Percentiles rank a stretch among this genome's conserved stretches.
Evolutionary conservation across 2,113 vertebrate genomes (phyloP).

Genomic region (Aspiorhynchus laticeps): DNA sequence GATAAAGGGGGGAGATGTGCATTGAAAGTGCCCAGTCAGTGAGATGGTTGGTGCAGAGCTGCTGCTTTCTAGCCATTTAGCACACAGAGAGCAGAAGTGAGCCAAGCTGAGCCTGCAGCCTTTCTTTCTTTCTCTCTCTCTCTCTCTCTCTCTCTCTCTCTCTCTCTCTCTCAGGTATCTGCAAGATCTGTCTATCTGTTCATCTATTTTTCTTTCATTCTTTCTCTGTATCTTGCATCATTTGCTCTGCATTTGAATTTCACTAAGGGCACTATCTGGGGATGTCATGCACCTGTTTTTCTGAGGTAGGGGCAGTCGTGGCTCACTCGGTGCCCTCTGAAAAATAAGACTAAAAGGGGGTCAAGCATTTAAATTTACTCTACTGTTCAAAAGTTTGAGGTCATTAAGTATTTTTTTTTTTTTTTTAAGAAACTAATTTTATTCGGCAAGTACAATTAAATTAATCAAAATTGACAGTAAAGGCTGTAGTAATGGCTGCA

Average conservation of each 20-base stretch:
- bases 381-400: neutral
- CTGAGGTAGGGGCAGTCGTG: neutral
- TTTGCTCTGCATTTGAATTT: neutral
- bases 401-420: neutral
- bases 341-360: neutral
- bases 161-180: constrained; percentile 26
- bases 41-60: constrained; percentile 29
- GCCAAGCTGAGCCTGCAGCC: constrained; percentile 41
- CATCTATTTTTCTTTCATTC: neutral
- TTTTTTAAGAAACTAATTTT: neutral
- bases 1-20: constrained; percentile 25
- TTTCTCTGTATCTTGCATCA: neutral
- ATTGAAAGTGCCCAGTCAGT: constrained; percentile 56
- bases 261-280: neutral
- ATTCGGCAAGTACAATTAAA: neutral
- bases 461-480: neutral
- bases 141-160: constrained; percentile 24
- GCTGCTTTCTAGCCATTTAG: constrained; percentile 49
- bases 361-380: neutral
- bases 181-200: constrained; percentile 7
- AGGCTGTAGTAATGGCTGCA: no score
- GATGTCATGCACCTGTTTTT: neutral
- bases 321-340: neutral
- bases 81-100: constrained; percentile 42
- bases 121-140: constrained; percentile 26